Evolutionary conservation across 2,113 vertebrate species (phyloP).

Genomic region (Todiramphus saurophagus): DNA sequence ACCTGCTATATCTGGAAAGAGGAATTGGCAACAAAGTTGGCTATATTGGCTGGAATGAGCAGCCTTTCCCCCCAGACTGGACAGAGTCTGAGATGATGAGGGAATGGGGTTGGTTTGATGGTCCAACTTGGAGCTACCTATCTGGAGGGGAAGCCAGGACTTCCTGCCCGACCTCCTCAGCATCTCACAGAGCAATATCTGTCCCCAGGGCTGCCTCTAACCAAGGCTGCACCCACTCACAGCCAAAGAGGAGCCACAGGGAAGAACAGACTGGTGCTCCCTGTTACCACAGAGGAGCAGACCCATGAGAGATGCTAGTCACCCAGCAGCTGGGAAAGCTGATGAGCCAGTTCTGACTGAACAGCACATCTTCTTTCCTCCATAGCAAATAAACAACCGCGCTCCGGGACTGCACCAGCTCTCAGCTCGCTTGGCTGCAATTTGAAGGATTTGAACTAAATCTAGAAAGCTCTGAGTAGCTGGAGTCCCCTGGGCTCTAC

Average conservation of each 20-base stretch:
- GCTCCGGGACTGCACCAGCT: neutral
- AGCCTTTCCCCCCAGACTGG: neutral
- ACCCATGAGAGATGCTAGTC: constrained; percentile 8
- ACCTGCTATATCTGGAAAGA: neutral
- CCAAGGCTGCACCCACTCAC: accelerated
- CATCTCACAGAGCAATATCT: neutral
- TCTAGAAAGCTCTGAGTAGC: constrained; percentile 12
- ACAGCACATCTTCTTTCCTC: constrained; percentile 64
- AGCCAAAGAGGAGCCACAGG: neutral
- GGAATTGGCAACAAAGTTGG: neutral
- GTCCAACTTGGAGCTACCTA: neutral
- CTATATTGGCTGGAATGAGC: constrained; percentile 6
- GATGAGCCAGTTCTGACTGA: constrained; percentile 54
- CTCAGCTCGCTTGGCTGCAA: neutral
- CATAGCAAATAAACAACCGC: neutral
- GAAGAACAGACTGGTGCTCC: neutral
- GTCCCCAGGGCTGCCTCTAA: neutral
- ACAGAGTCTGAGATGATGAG: neutral
- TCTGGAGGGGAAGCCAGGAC: neutral
- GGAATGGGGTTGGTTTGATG: neutral
- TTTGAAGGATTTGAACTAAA: constrained; percentile 2
- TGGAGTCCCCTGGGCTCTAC: constrained; percentile 46
- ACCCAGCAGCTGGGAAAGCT: constrained; percentile 54
- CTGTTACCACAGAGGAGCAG: constrained; percentile 13
- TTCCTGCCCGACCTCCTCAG: neutral